Evolutionary conservation across 2,797 vertebrate species (phyloP), one percentile per base, ranked within the genome.

Genomic region (Rhinoraja longicauda): DNA sequence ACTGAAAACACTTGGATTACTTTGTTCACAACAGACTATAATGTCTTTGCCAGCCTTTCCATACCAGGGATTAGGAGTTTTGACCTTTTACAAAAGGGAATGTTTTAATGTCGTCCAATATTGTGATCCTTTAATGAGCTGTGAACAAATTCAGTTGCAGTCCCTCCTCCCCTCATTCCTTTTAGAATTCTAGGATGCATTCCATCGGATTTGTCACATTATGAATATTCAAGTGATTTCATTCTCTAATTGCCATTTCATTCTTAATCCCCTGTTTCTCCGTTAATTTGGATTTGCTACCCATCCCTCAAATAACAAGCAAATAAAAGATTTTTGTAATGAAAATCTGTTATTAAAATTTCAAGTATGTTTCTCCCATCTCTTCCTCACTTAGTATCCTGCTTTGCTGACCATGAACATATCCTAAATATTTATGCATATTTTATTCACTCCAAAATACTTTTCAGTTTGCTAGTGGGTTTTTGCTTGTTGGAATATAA

Each of bases 121-220:
- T 70, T 90, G 17, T n/a, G 32, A 70, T 24, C 67, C 24, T 36
- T 90, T 90, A 90, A 90, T 90, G 86, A 90, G 64, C 64, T 70
- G 32, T 90, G 64, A 70, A 90, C 17, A 90, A 90, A 67, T 36
- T 70, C 86, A 67, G 64, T 86, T 90, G 64, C 86, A 90, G 64
- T 32, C 67, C 86, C 86, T 8, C 86, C 86, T 39, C 36, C 45
- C 3, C n/a, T 70, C 86, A 90, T 90, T 90, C 36, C 86, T 62
- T 90, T 70, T 39, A 90, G 17, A 32, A 90, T 64, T 88, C 59
- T 59, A 88, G 84, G 84, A 90, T 90, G 59, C 84, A 90, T 90
- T 90, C 62, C 86, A 90, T 90, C n/a, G 32, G n/a, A 36, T 70
- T 90, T 90, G 86, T 90, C 21, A 36, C 21, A 12, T 70, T 8